A percentile compares a stretch with the other conserved stretches of the same genome.
Conservation (phyloP, 2,113 vertebrate genomes). For the Polypterus senegalus region DNA sequence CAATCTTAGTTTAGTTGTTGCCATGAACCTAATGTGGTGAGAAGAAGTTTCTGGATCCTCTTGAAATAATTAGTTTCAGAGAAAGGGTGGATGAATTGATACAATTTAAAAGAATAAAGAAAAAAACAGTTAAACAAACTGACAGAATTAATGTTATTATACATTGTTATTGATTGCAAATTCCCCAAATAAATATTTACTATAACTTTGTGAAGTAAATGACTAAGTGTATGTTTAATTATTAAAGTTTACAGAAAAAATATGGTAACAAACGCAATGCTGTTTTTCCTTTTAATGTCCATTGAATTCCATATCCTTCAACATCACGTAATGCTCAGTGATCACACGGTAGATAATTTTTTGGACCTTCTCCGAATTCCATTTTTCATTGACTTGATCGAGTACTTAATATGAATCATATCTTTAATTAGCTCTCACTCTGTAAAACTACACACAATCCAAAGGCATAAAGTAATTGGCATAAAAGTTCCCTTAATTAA, state of each 20-base stretch:
- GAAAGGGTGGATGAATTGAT: too few species aligned
- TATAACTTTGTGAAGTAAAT: too few species aligned
- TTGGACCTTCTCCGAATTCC: slow-evolving; percentile 69
- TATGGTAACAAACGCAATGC: slow-evolving; percentile 30
- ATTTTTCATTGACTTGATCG: slow-evolving; percentile 66
- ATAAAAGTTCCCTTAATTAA: slow-evolving; percentile 88
- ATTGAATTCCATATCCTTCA: slow-evolving; percentile 52
- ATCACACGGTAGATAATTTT: slow-evolving; percentile 67
- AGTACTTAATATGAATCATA: slow-evolving; percentile 78
- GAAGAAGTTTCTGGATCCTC: too few species aligned
- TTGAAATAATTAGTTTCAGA: too few species aligned
- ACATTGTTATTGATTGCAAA: too few species aligned
- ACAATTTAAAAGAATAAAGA: too few species aligned
- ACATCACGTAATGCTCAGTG: slow-evolving; percentile 74
- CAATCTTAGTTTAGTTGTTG: too few species aligned
- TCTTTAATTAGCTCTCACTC: slow-evolving; percentile 77
- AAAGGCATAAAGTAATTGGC: slow-evolving; percentile 85
- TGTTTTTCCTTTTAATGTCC: slow-evolving; percentile 18
- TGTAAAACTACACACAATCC: slow-evolving; percentile 76
- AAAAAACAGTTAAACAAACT: too few species aligned
- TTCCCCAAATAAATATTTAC: too few species aligned
- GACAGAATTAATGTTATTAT: too few species aligned
- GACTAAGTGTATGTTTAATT: too few species aligned
- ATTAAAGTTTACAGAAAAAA: not conserved
- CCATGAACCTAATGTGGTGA: too few species aligned